A percentile compares a stretch with the other conserved stretches of the same genome.
Evolutionary conservation across 2,113 vertebrate genomes (phyloP).

Genomic region (Corythaixoides concolor): DNA sequence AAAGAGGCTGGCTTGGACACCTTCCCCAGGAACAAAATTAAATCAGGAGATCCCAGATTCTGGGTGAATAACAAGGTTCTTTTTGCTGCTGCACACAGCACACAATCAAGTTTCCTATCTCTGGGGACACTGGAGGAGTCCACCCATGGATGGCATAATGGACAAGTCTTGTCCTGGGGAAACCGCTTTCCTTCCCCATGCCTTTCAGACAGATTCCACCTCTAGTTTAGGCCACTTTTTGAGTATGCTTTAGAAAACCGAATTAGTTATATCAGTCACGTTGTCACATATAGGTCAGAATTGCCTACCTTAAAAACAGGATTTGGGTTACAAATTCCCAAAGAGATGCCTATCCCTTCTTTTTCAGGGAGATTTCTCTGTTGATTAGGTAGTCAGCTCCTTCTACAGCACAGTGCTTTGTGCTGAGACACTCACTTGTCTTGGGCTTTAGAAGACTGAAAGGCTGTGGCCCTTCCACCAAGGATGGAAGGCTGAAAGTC

Average conservation of each 20-base stretch:
- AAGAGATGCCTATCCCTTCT: background rate
- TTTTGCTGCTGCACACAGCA: background rate
- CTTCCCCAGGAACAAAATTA: background rate
- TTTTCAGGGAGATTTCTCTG: background rate
- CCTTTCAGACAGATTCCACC: background rate
- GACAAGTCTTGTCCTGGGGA: background rate
- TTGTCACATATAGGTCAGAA: background rate
- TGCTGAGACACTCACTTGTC: background rate
- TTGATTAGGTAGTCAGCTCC: background rate
- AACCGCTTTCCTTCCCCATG: background rate
- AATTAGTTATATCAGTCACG: background rate
- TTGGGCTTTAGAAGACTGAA: background rate
- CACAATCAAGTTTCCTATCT: background rate
- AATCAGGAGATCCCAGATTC: background rate
- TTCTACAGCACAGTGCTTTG: background rate
- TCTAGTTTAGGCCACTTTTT: background rate
- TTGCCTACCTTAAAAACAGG: background rate
- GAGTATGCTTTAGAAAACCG: background rate
- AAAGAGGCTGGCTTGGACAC: background rate
- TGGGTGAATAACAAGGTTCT: background rate
- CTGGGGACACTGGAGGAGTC: background rate
- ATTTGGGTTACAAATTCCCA: background rate
- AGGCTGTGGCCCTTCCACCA: accelerated
- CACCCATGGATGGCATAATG: accelerated
- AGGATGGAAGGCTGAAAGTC: background rate